phyloP scores from a whole-genome alignment of 2,797 vertebrate genomes.

The Mus spretus region DNA sequence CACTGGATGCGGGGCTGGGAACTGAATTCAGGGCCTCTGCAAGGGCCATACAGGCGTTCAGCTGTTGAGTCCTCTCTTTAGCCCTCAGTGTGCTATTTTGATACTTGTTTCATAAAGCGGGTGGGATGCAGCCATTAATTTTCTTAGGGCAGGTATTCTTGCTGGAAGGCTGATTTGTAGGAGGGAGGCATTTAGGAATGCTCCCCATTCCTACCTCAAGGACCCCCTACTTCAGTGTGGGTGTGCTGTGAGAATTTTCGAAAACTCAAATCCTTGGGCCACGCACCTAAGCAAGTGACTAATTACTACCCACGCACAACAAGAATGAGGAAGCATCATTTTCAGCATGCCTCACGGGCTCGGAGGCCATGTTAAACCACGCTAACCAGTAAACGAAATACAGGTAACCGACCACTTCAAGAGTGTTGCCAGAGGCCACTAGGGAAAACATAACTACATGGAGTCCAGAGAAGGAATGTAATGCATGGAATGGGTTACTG shows the following conservation, averaged over 20 bases:
- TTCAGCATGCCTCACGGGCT: not conserved
- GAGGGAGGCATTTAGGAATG: not conserved
- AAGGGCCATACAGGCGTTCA: not conserved
- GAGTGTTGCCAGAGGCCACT: not conserved
- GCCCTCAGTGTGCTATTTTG: not conserved
- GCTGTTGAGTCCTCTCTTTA: not conserved
- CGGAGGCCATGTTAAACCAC: not conserved
- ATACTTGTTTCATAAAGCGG: not conserved
- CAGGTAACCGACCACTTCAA: constrained; percentile 15
- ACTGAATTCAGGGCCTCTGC: not conserved
- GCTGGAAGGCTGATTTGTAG: not conserved
- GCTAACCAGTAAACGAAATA: not conserved
- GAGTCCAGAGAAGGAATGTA: not conserved
- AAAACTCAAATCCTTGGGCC: constrained; percentile 13
- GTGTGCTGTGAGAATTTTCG: not conserved
- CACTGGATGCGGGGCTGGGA: not conserved
- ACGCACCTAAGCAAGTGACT: not conserved
- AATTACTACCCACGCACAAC: not conserved
- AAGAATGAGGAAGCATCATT: not conserved
- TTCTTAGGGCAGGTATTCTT: not conserved
- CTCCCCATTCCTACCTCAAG: not conserved
- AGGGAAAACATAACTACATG: not conserved
- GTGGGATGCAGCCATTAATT: not conserved
- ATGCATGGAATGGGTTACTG: not conserved
- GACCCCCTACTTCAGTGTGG: not conserved